Percentiles rank a stretch among this genome's conserved stretches.
Evolutionary conservation across 1,140 invertebrate species (phyloP).

Genomic region (Eurosta solidaginis): DNA sequence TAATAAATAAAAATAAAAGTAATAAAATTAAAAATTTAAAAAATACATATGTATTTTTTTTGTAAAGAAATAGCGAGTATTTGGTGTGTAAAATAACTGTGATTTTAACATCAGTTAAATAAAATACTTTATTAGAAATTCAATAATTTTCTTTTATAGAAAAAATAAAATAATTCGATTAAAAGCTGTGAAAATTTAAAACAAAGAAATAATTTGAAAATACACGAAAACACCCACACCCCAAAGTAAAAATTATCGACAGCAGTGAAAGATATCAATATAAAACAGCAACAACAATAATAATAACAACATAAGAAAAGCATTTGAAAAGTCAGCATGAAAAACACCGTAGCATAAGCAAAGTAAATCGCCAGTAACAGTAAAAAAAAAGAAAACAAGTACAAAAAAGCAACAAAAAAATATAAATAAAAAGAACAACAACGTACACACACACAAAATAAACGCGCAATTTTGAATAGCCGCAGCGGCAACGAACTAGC

Average conservation of each 20-base stretch:
- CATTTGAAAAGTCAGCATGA: neutral
- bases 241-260: neutral
- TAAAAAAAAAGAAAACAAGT: neutral
- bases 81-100: too few species aligned
- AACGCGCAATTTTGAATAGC: too few species aligned
- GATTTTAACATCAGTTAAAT: too few species aligned
- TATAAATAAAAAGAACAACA: neutral
- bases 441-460: neutral
- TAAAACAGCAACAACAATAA: neutral
- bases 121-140: too few species aligned
- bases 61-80: too few species aligned
- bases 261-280: neutral
- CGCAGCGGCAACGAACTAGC: neutral
- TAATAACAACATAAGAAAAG: neutral
- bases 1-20: slow-evolving; percentile 13
- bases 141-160: too few species aligned
- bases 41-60: neutral
- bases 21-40: slow-evolving; percentile 16
- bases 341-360: neutral
- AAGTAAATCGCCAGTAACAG: neutral
- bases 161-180: too few species aligned
- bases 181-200: neutral
- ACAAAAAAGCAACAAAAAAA: neutral
- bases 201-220: neutral
- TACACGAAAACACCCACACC: neutral